Percentiles rank a stretch among this genome's conserved stretches.
phyloP scores from a whole-genome alignment of 2,797 vertebrate species.

The Coluber constrictor region DNA sequence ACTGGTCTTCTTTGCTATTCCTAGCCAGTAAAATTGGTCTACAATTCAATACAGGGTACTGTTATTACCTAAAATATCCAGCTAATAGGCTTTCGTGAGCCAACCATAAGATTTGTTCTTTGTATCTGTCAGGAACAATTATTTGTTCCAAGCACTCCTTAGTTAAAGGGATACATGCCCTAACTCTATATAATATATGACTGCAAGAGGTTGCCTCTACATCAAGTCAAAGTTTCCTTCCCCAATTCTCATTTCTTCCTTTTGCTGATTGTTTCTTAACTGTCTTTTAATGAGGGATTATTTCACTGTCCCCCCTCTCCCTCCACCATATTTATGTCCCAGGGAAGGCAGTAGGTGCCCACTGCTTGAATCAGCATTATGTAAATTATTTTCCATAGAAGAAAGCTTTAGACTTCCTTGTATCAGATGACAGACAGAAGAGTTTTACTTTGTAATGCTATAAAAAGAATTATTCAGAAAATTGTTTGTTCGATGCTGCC shows the following conservation, averaged over 20 bases:
- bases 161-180: not conserved
- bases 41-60: not conserved
- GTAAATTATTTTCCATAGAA: not conserved
- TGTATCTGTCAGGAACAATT: not conserved
- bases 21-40: not conserved
- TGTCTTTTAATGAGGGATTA: not conserved
- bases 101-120: not conserved
- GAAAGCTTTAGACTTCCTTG: not conserved
- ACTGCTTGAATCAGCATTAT: not conserved
- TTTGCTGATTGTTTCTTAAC: not conserved
- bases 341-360: not conserved
- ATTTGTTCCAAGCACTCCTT: not conserved
- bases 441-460: not conserved
- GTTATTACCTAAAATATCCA: not conserved
- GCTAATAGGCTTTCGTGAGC: not conserved
- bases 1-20: not conserved
- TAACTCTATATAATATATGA: not conserved
- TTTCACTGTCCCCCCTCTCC: not conserved
- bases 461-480: not conserved
- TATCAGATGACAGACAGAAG: not conserved
- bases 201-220: not conserved
- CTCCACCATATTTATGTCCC: not conserved
- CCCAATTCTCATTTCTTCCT: not conserved
- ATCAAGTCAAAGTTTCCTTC: not conserved
- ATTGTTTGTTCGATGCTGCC: not conserved